Conservation (phyloP, 2,888 invertebrate genomes). For the Limulus polyphemus region DNA sequence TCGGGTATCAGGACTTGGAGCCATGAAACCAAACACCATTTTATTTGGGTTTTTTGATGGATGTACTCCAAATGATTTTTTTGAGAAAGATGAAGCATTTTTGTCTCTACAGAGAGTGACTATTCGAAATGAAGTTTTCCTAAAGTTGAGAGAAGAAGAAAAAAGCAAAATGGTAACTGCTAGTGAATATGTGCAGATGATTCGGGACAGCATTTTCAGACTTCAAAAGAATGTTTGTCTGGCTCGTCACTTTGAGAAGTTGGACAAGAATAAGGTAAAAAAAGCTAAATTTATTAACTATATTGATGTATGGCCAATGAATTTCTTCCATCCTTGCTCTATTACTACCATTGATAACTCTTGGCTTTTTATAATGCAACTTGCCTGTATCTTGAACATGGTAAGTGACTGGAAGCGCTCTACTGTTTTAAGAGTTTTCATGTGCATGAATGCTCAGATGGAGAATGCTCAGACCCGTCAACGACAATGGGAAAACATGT, state of each 20-base stretch:
- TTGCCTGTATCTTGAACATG: slow-evolving; percentile 90
- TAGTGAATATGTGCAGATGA: slow-evolving; percentile 65
- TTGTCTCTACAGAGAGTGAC: no score
- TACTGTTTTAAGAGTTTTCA: slow-evolving; percentile 65
- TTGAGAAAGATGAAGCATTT: slow-evolving; percentile 37
- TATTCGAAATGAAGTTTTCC: slow-evolving; percentile 32
- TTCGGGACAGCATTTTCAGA: slow-evolving; percentile 64
- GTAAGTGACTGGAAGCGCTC: slow-evolving; percentile 75
- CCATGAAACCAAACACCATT: slow-evolving; percentile 98
- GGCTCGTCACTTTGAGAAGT: slow-evolving; percentile 73
- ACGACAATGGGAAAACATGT: slow-evolving; percentile 41
- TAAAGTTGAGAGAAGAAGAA: slow-evolving; percentile 44
- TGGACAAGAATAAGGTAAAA: slow-evolving; percentile 64
- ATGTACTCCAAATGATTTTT: slow-evolving; percentile 58
- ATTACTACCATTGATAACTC: slow-evolving; percentile 59
- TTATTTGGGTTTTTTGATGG: slow-evolving; percentile 85
- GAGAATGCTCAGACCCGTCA: slow-evolving; percentile 36
- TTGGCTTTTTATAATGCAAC: slow-evolving; percentile 78
- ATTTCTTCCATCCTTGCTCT: slow-evolving; percentile 67
- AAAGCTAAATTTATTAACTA: slow-evolving; percentile 47
- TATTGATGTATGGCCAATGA: slow-evolving; percentile 97
- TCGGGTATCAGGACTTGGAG: slow-evolving; percentile 84
- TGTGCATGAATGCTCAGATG: slow-evolving; percentile 45
- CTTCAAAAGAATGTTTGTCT: slow-evolving; percentile 91
- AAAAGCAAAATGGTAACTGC: slow-evolving; percentile 38